A percentile compares a stretch with the other conserved stretches of the same genome.
Evolutionary conservation across 2,888 invertebrate genomes (phyloP).

Genomic region (Halictus ligatus): DNA sequence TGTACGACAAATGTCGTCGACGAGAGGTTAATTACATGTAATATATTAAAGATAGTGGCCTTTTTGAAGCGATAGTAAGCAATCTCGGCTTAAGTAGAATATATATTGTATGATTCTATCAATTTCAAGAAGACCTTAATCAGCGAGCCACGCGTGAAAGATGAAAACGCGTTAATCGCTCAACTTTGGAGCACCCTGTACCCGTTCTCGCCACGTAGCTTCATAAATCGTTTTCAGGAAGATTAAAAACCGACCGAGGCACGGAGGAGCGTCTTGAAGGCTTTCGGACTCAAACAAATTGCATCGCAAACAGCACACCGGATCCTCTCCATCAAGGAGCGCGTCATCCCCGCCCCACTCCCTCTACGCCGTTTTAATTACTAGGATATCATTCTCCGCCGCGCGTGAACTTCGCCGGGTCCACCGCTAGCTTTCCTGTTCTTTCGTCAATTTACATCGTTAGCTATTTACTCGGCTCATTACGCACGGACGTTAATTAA

Average conservation of each 20-base stretch:
- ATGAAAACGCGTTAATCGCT: neutral
- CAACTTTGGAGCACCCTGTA: constrained; percentile 5
- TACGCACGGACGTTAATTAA: constrained; percentile 62
- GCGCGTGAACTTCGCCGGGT: neutral
- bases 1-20: too few species aligned
- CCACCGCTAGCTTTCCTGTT: constrained; percentile 9
- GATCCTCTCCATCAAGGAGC: constrained; percentile 1
- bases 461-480: constrained; percentile 56
- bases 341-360: neutral
- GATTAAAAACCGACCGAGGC: constrained; percentile 21
- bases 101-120: neutral
- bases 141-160: neutral
- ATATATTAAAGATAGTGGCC: neutral
- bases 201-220: neutral
- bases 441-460: constrained; percentile 30
- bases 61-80: neutral
- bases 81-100: neutral
- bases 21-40: too few species aligned
- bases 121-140: neutral
- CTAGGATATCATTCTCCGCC: constrained; percentile 5
- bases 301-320: constrained; percentile 9
- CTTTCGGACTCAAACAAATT: constrained; percentile 3
- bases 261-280: constrained; percentile 6
- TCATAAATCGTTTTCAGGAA: constrained; percentile 6
- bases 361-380: constrained; percentile 37